Evolutionary conservation across 2,113 vertebrate genomes (phyloP).

Genomic region (Perca fluviatilis): DNA sequence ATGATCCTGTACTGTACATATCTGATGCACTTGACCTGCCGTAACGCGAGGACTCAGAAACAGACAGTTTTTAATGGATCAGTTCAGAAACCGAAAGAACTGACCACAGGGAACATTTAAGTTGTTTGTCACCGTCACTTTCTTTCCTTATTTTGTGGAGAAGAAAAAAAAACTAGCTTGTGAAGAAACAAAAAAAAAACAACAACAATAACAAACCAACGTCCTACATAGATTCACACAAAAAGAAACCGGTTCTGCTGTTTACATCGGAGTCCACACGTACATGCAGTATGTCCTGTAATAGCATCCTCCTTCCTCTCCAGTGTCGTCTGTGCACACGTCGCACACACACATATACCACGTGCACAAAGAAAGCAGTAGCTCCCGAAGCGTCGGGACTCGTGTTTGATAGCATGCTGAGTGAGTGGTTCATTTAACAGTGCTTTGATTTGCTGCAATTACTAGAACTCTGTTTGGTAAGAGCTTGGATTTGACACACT

Average conservation of each 20-base stretch:
- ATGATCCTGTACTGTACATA: slow-evolving; percentile 83
- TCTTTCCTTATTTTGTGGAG: slow-evolving; percentile 31
- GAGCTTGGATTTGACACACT: slow-evolving; percentile 77
- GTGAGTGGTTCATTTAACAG: slow-evolving; percentile 76
- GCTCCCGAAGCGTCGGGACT: slow-evolving; percentile 48
- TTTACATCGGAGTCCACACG: slow-evolving; percentile 63
- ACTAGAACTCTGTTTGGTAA: slow-evolving; percentile 71
- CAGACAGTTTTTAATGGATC: slow-evolving; percentile 24
- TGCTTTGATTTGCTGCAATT: slow-evolving; percentile 78
- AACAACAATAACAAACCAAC: slow-evolving; percentile 25
- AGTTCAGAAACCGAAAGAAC: slow-evolving; percentile 51
- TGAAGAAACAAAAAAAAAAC: slow-evolving; percentile 47
- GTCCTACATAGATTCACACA: slow-evolving; percentile 53
- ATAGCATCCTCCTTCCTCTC: slow-evolving; percentile 48
- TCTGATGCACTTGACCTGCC: slow-evolving; percentile 78
- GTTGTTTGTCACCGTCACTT: slow-evolving; percentile 21
- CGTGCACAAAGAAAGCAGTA: slow-evolving; percentile 41
- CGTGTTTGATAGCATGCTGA: slow-evolving; percentile 76
- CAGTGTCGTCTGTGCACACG: slow-evolving; percentile 20
- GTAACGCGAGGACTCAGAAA: slow-evolving; percentile 54
- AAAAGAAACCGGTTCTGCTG: slow-evolving; percentile 53
- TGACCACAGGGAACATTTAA: slow-evolving; percentile 55
- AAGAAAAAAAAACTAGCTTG: slow-evolving; percentile 21
- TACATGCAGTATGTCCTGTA: slow-evolving; percentile 15
- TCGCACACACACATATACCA: slow-evolving; percentile 14